Evolutionary conservation across 1,140 invertebrate genomes (phyloP).

Genomic region (Teleopsis dalmanni): DNA sequence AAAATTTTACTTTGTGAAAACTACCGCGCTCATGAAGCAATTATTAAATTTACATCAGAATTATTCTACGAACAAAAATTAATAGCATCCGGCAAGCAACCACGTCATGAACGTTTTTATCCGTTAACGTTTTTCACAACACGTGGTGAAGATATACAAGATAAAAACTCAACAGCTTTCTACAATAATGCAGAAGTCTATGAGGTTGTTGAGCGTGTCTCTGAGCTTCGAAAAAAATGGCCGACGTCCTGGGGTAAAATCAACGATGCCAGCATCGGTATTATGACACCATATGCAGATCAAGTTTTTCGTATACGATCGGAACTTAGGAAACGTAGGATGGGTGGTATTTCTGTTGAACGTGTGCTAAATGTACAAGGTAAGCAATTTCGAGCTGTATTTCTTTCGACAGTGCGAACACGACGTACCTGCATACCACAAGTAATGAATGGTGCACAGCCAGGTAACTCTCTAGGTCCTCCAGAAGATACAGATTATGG

Average conservation of each 20-base stretch:
- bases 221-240: conserved; percentile 63
- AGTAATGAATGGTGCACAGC: conserved; percentile 20
- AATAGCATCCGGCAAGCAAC: conserved; percentile 61
- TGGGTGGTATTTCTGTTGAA: conserved; percentile 75
- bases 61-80: conserved; percentile 76
- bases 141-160: conserved; percentile 67
- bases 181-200: conserved; percentile 79
- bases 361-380: conserved; percentile 82
- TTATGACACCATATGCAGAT: conserved; percentile 80
- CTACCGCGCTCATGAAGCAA: conserved; percentile 77
- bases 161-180: conserved; percentile 75
- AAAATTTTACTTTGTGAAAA: conserved; percentile 80
- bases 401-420: conserved; percentile 77
- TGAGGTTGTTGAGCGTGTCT: conserved; percentile 67
- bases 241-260: conserved; percentile 66
- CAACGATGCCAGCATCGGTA: conserved; percentile 68
- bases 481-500: conserved; percentile 68
- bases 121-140: conserved; percentile 80
- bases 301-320: conserved; percentile 67
- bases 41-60: conserved; percentile 73
- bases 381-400: conserved; percentile 80
- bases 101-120: conserved; percentile 59
- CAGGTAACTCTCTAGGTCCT: conserved; percentile 28
- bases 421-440: conserved; percentile 58
- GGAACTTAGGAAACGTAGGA: conserved; percentile 66